phyloP scores from a whole-genome alignment of 2,797 vertebrate species.

The Tragopan temminckii region DNA sequence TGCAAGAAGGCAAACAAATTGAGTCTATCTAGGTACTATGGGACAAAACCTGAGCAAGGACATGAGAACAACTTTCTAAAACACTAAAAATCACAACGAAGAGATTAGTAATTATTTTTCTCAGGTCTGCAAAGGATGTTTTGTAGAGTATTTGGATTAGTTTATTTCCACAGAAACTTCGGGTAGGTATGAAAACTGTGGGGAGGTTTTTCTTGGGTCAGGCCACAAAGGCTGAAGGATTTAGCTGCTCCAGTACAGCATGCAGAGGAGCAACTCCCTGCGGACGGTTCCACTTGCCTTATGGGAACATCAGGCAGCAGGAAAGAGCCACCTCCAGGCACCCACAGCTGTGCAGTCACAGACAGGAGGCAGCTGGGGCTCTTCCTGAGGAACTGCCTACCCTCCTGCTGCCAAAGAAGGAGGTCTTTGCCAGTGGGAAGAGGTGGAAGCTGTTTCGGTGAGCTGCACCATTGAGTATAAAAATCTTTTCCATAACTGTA shows the following conservation, averaged over 20 bases:
- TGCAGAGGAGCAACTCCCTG: background rate
- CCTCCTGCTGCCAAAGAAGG: background rate
- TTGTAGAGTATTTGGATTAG: background rate
- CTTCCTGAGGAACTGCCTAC: background rate
- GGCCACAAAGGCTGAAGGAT: background rate
- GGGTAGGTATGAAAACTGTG: background rate
- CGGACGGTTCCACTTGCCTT: background rate
- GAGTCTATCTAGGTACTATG: background rate
- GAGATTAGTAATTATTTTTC: background rate
- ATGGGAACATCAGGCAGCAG: background rate
- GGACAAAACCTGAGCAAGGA: background rate
- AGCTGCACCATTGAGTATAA: background rate
- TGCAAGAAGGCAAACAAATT: background rate
- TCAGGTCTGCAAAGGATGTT: background rate
- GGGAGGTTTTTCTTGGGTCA: background rate
- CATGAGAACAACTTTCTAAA: background rate
- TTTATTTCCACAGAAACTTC: slow-evolving; percentile 18
- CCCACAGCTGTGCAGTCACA: background rate
- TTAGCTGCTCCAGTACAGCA: background rate
- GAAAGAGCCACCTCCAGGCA: background rate
- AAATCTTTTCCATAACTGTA: background rate
- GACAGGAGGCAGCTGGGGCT: background rate
- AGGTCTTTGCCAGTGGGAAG: background rate
- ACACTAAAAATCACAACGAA: background rate
- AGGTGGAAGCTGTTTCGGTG: background rate